Conservation (phyloP, 2,888 invertebrate species). For the Mallateleia sp. region DNA sequence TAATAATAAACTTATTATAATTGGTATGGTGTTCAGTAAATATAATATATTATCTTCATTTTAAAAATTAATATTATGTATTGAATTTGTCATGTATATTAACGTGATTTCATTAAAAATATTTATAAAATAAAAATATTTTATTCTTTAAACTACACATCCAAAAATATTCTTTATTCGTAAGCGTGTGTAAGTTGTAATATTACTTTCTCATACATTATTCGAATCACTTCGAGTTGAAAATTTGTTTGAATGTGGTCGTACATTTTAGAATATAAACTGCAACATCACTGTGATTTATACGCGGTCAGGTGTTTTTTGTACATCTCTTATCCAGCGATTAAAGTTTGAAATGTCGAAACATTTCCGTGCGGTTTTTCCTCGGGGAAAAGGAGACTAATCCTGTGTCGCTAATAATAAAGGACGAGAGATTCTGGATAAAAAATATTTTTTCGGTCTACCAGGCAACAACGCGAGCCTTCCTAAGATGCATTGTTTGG, state of each 20-base stretch:
- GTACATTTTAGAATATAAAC: constrained; percentile 15
- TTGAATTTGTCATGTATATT: too few relatives aligned
- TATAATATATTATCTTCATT: too few relatives aligned
- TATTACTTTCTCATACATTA: too few relatives aligned
- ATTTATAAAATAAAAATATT: too few relatives aligned
- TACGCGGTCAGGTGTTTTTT: constrained; percentile 23
- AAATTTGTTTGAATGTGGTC: constrained; percentile 34
- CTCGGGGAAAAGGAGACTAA: neutral
- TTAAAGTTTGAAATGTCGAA: constrained; percentile 41
- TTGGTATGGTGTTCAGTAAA: too few relatives aligned
- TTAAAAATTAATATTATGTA: too few relatives aligned
- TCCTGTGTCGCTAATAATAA: constrained; percentile 40
- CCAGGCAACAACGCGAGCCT: constrained; percentile 35
- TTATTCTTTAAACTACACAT: too few relatives aligned
- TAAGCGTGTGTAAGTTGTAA: too few relatives aligned
- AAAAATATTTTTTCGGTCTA: constrained; percentile 52
- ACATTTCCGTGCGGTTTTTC: constrained; percentile 30
- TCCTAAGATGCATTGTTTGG: constrained; percentile 58
- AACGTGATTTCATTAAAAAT: too few relatives aligned
- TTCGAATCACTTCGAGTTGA: too few relatives aligned
- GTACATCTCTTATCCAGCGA: constrained; percentile 27
- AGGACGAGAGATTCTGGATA: constrained; percentile 28
- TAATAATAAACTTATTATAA: too few relatives aligned
- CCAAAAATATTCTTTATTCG: too few relatives aligned
- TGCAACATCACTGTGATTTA: constrained; percentile 20